Evolutionary conservation across 2,797 vertebrate species (phyloP), one percentile per base, ranked within the genome.

Genomic region (Diplodus puntazzo): DNA sequence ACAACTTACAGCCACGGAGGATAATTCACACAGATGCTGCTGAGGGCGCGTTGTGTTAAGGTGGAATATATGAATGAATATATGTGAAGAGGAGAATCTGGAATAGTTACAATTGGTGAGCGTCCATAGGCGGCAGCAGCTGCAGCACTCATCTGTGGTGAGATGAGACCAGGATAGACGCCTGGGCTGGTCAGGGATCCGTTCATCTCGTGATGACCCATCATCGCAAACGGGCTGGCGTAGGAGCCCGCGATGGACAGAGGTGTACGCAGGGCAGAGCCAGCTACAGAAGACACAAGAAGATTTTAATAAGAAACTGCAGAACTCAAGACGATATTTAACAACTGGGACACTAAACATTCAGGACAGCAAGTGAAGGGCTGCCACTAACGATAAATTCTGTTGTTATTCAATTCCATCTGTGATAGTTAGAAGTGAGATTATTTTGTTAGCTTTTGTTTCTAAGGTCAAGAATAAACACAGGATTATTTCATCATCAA

Each of bases 201-300:
- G 2, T 99, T 99, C 97, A 99, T 98, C 80, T 98, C 98, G 0
- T 97, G 97, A 84, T 98, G 98, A 58, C 97, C 95, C 97, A 99
- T 98, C 98, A 99, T 98, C n/a, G 97, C 97, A 0, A 99, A 98
- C 0, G 98, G 97, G 0, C 95, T 83, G 0, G 96, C 96, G 0
- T 99, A 99, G 8, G 97, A 96, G 16, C 96, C 95, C 0, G 96
- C 95, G 0, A 98, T 96, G 50, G 98, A 97, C 90, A 99, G 93
- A 12, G 98, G 97, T 0, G 97, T 97, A n/a, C 98, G 95, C 75
- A 99, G 94, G 14, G 97, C 97, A 0, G 98, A 97, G 49, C 96
- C 97, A 89, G 95, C 70, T 87, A 50, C 16, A 3, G 62, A 61
- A 73, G 11, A 74, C n/a, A 54, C 18, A 34, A 50, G 1, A 27